A percentile compares a stretch with the other conserved stretches of the same genome.
These are phyloP conservation scores for Hypotaenidia philippensis DNA, from an alignment of 2,797 vertebrate genomes.

Conservation along the genomic window DNA sequence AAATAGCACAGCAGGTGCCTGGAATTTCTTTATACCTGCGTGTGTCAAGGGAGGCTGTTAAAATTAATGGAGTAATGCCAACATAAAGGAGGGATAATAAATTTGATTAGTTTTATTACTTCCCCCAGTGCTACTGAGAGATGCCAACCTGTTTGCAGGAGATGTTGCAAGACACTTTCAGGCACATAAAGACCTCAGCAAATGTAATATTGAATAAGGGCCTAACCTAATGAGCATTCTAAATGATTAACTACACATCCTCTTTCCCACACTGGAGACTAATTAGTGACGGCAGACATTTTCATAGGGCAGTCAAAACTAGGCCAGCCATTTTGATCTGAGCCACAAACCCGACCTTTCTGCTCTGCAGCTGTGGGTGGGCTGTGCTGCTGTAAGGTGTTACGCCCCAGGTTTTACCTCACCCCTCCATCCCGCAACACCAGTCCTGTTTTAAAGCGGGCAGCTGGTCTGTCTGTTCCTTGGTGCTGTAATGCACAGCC, in stretches of 20 bases:
- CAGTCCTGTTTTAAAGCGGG: neutral
- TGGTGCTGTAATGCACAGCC: accelerated
- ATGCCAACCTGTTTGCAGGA: neutral
- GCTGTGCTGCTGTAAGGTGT: neutral
- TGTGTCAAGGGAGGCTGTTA: neutral
- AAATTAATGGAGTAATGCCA: neutral
- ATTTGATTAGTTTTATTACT: slow-evolving; percentile 13
- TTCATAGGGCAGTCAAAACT: neutral
- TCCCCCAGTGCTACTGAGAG: neutral
- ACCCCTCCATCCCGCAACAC: accelerated
- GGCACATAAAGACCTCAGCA: neutral
- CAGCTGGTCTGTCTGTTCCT: neutral
- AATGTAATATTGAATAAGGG: neutral
- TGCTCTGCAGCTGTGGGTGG: neutral
- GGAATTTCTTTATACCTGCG: neutral
- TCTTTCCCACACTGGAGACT: neutral
- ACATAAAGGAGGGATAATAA: neutral
- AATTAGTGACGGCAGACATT: neutral
- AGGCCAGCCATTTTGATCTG: neutral
- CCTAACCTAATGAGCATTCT: slow-evolving; percentile 22
- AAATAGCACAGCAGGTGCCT: neutral
- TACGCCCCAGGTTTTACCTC: neutral
- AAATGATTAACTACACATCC: slow-evolving; percentile 24
- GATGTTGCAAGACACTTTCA: neutral
- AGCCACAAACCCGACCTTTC: accelerated